Percentiles rank a stretch among this genome's conserved stretches.
These are phyloP conservation scores for Palythoa grandiflora DNA, from an alignment of 92 coral and sea anemone genomes.

Conservation along the genomic window DNA sequence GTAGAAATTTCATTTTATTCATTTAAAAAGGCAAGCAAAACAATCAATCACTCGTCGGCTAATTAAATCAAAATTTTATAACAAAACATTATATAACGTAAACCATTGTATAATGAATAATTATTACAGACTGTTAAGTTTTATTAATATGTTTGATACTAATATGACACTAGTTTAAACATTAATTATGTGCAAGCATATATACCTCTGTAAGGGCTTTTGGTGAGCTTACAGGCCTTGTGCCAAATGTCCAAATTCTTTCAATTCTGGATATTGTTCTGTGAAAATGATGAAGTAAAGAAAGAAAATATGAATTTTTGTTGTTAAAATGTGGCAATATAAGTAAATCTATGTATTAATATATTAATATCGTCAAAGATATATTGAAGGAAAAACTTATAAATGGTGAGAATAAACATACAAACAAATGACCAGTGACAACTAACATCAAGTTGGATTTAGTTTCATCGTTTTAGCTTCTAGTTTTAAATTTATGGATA, in stretches of 20 bases:
- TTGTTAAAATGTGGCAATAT: slow-evolving; percentile 6
- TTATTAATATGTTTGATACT: slow-evolving; percentile 3
- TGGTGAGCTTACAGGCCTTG: slow-evolving; percentile 34
- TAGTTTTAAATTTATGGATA: neutral
- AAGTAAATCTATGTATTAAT: neutral
- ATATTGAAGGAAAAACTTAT: neutral
- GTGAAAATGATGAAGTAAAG: neutral
- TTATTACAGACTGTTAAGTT: neutral
- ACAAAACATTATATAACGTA: neutral
- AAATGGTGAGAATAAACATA: neutral
- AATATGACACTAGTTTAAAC: neutral
- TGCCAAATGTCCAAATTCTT: slow-evolving; percentile 23
- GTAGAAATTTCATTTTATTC: slow-evolving; percentile 19
- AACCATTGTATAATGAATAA: neutral
- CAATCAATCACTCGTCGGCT: neutral
- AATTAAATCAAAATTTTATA: slow-evolving; percentile 14
- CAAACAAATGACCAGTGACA: neutral
- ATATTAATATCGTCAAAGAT: slow-evolving; percentile 19
- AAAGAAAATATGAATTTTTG: neutral
- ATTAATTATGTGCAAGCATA: neutral
- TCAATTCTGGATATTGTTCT: slow-evolving; percentile 10
- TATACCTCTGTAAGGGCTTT: slow-evolving; percentile 38
- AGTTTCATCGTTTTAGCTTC: neutral
- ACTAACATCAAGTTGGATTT: neutral
- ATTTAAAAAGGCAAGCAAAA: neutral